A percentile compares a stretch with the other conserved stretches of the same genome.
Conservation (phyloP, 2,113 vertebrate genomes). For the Upupa epops region DNA sequence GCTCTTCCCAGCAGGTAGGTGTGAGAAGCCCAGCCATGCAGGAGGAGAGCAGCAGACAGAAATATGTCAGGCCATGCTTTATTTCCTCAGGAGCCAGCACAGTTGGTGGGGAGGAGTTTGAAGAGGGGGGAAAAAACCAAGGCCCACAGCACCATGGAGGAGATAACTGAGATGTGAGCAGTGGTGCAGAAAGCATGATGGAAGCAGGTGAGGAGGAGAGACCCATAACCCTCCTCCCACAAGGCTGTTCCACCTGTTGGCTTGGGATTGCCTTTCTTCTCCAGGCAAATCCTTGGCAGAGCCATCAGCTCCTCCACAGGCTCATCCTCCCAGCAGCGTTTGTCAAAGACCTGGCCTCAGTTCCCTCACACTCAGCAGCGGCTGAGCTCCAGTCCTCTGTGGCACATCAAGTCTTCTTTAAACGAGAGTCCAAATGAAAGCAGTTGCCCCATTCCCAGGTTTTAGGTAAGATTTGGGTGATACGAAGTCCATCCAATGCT, state of each 20-base stretch:
- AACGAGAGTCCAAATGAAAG: background rate
- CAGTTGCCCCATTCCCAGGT: background rate
- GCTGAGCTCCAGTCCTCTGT: background rate
- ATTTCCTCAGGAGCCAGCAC: background rate
- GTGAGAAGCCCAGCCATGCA: background rate
- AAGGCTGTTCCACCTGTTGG: background rate
- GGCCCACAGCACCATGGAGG: fast-evolving
- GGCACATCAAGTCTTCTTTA: background rate
- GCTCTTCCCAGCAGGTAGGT: constrained; percentile 21
- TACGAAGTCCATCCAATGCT: background rate
- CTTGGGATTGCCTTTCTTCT: background rate
- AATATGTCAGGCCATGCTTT: constrained; percentile 17
- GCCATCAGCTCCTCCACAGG: background rate
- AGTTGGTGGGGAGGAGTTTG: background rate
- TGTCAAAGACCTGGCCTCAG: background rate
- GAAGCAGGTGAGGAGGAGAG: background rate
- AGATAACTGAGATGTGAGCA: constrained; percentile 3
- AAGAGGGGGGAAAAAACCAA: background rate
- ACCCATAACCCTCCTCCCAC: background rate
- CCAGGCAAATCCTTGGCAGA: background rate
- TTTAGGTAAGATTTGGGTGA: background rate
- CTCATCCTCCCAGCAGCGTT: background rate
- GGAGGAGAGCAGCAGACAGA: background rate
- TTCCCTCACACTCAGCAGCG: background rate
- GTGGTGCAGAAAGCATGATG: background rate